Percentiles rank a stretch among this genome's conserved stretches.
These are phyloP conservation scores for Halocaridina rubra DNA, from an alignment of 2,888 invertebrate genomes.

Conservation along the genomic window DNA sequence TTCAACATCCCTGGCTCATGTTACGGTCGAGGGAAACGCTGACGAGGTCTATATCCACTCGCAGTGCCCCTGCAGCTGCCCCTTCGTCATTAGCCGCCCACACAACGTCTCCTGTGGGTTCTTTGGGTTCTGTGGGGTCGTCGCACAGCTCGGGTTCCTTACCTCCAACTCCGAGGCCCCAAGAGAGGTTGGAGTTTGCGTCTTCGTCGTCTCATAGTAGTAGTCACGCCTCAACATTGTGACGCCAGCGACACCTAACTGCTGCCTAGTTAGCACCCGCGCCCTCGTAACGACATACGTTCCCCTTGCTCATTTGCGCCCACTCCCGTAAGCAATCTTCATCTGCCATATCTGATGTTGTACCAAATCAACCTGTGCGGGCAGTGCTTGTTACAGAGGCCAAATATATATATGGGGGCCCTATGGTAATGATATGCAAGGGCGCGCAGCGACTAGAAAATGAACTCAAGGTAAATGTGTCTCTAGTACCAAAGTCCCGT, in stretches of 20 bases:
- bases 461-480: not conserved
- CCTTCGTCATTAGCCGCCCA: conserved; percentile 15
- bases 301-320: not conserved
- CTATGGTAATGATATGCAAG: not conserved
- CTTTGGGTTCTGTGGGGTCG: conserved; percentile 52
- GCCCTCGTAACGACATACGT: not conserved
- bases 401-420: not conserved
- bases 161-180: conserved; percentile 45
- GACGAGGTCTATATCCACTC: conserved; percentile 36
- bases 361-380: not conserved
- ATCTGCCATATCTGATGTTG: too few species aligned
- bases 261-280: conserved; percentile 23
- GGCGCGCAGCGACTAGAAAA: conserved; percentile 5
- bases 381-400: not conserved
- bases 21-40: conserved; percentile 27
- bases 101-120: conserved; percentile 46
- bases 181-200: conserved; percentile 27
- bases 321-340: too few species aligned
- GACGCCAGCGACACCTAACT: conserved; percentile 39
- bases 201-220: conserved; percentile 23
- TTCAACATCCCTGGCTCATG: conserved; percentile 69
- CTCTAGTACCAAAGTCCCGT: not conserved
- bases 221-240: conserved; percentile 32
- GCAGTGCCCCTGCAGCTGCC: conserved; percentile 39
- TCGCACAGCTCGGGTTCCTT: conserved; percentile 58